Evolutionary conservation across 2,888 invertebrate species (phyloP).

Genomic region (Andricus curvator): DNA sequence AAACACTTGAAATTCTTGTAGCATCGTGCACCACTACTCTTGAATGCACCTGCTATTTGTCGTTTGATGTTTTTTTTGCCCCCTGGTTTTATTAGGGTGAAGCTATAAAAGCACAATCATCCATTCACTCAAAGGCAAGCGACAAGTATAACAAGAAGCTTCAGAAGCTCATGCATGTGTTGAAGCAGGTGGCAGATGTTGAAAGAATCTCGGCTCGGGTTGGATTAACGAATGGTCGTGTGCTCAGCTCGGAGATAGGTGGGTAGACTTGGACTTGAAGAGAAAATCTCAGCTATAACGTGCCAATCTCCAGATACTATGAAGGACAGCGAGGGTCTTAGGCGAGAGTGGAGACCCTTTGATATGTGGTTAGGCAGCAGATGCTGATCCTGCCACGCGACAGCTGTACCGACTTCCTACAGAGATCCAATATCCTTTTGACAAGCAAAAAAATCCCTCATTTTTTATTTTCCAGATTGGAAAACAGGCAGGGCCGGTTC

Average conservation of each 20-base stretch:
- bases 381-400: conserved; percentile 52
- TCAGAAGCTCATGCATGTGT: neutral
- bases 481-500: neutral
- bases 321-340: conserved; percentile 20
- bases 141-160: neutral
- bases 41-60: neutral
- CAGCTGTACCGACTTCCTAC: conserved; percentile 45
- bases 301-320: conserved; percentile 22
- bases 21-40: neutral
- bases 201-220: neutral
- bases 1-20: too few relatives aligned
- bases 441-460: neutral
- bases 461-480: neutral
- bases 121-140: neutral
- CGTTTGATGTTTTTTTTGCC: neutral
- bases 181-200: conserved; percentile 18
- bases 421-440: conserved; percentile 29
- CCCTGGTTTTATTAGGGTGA: neutral
- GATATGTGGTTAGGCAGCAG: conserved; percentile 43
- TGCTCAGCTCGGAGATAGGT: neutral
- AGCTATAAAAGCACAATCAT: conserved; percentile 8
- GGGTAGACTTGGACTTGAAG: conserved; percentile 3
- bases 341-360: conserved; percentile 9
- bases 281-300: conserved; percentile 9
- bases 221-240: neutral